These are phyloP conservation scores for Apodemia mormo DNA, from an alignment of 2,888 invertebrate species.

Conservation along the genomic window DNA sequence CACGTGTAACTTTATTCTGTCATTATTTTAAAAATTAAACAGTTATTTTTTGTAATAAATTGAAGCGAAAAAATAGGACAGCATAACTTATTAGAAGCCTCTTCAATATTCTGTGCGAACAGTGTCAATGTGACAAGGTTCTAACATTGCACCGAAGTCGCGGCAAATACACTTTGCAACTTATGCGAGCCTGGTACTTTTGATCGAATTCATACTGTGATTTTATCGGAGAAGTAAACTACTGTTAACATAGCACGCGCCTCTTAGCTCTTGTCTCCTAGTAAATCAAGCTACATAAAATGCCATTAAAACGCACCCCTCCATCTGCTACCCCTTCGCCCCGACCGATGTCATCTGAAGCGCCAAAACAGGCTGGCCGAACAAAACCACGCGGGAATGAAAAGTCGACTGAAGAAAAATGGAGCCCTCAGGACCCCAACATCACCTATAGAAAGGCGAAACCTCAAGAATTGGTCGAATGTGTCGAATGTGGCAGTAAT, in stretches of 20 bases:
- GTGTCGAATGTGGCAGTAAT: background rate
- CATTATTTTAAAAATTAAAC: constrained; percentile 9
- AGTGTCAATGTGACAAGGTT: background rate
- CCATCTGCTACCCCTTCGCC: background rate
- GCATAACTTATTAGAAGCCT: background rate
- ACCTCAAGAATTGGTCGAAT: background rate
- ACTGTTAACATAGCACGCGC: background rate
- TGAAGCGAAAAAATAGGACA: background rate
- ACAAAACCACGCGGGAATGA: background rate
- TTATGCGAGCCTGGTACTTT: constrained; percentile 7
- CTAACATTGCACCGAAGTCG: background rate
- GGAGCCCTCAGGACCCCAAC: background rate
- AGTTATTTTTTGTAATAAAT: background rate
- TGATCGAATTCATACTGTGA: background rate
- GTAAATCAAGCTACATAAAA: background rate
- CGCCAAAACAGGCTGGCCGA: background rate
- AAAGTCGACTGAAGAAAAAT: background rate
- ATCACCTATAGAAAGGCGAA: background rate
- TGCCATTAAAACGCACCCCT: background rate
- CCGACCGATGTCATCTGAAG: background rate
- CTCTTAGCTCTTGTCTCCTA: background rate
- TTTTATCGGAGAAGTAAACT: background rate
- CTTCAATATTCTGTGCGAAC: background rate
- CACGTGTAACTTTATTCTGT: background rate
- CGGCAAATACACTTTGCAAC: background rate